These are phyloP conservation scores for Anabas testudineus DNA, from an alignment of 2,797 vertebrate species.

Conservation along the genomic window DNA sequence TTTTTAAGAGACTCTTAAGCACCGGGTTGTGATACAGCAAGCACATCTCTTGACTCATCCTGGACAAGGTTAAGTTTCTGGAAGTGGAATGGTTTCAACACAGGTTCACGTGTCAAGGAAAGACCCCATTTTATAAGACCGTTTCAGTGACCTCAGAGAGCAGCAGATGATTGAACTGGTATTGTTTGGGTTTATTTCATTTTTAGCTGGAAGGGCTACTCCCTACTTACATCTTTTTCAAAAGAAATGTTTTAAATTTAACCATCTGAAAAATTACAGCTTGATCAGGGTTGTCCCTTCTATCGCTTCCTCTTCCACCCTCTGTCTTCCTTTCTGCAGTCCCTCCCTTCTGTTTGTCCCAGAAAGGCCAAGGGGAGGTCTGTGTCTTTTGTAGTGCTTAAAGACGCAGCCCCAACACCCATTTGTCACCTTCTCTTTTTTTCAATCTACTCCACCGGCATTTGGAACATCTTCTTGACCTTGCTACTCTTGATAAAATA, in stretches of 20 bases:
- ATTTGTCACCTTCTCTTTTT: constrained; percentile 12
- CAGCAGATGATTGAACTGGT: constrained; percentile 43
- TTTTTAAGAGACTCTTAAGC: constrained; percentile 68
- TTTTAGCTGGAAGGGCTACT: constrained; percentile 40
- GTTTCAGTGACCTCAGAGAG: constrained; percentile 29
- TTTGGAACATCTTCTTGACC: not conserved
- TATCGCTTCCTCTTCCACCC: constrained; percentile 47
- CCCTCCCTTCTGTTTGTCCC: constrained; percentile 28
- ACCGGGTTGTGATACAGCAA: constrained; percentile 23
- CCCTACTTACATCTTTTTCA: constrained; percentile 27
- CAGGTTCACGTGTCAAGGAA: constrained; percentile 52
- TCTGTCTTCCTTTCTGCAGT: constrained; percentile 23
- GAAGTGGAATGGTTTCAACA: constrained; percentile 41
- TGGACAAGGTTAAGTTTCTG: constrained; percentile 40
- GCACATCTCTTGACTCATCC: constrained; percentile 46
- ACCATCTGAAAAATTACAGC: constrained; percentile 19
- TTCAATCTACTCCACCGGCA: not conserved
- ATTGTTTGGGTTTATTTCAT: constrained; percentile 47
- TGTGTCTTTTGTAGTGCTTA: constrained; percentile 14
- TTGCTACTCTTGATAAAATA: no score
- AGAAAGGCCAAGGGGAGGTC: constrained; percentile 10
- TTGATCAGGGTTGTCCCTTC: constrained; percentile 27
- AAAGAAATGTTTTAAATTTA: constrained; percentile 22
- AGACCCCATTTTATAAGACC: constrained; percentile 25
- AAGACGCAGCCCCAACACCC: constrained; percentile 8